A percentile compares a stretch with the other conserved stretches of the same genome.
Conservation (phyloP, 2,113 vertebrate species). For the Poeciliopsis turrubarensis region DNA sequence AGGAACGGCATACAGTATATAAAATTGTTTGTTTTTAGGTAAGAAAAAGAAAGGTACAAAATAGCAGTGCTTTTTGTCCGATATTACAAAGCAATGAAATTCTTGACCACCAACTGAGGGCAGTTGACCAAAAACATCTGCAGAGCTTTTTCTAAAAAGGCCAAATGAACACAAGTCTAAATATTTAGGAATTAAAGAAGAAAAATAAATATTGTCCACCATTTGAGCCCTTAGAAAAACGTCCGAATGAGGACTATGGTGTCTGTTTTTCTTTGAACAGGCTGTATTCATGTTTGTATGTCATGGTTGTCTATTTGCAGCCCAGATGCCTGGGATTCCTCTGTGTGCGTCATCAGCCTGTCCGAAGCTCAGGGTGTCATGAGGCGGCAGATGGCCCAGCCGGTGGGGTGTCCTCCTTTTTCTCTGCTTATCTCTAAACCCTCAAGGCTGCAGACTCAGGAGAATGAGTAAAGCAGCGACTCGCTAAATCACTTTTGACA, state of each 20-base stretch:
- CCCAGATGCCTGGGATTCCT: conserved; percentile 67
- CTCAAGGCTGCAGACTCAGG: conserved; percentile 28
- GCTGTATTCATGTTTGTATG: conserved; percentile 21
- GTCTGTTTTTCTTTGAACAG: conserved; percentile 4
- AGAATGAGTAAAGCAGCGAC: conserved; percentile 35
- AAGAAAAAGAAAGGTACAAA: background rate
- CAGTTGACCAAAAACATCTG: conserved; percentile 32
- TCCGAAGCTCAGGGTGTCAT: conserved; percentile 42
- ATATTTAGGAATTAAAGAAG: conserved; percentile 30
- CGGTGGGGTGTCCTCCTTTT: conserved; percentile 28
- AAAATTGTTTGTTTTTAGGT: background rate
- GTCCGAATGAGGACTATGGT: background rate
- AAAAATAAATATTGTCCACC: conserved; percentile 15
- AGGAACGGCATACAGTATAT: background rate
- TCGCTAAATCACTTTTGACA: conserved; percentile 43
- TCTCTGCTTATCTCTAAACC: conserved; percentile 5
- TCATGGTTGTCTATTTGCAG: conserved; percentile 23
- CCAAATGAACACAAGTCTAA: conserved; percentile 10
- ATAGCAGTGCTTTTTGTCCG: background rate
- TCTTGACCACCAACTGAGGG: conserved; percentile 2
- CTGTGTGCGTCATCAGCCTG: conserved; percentile 58
- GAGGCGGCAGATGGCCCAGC: conserved; percentile 41
- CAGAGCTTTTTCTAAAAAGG: conserved; percentile 14
- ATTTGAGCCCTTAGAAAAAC: conserved; percentile 3
- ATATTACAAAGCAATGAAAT: background rate